A percentile compares a stretch with the other conserved stretches of the same genome.
These are phyloP conservation scores for Thunnus albacares DNA, from an alignment of 2,797 vertebrate genomes.

Conservation along the genomic window DNA sequence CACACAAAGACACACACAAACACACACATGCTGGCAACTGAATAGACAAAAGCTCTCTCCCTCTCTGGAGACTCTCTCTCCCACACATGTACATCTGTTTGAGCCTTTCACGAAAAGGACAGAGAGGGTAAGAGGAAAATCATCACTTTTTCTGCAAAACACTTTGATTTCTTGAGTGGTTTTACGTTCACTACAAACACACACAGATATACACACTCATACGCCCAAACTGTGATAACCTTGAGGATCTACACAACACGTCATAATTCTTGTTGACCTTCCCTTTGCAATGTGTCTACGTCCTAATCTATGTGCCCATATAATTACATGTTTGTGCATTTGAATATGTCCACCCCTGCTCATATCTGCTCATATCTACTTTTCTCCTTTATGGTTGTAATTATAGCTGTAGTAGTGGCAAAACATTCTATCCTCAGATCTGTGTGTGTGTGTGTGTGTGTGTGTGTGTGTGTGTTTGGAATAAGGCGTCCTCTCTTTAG, in stretches of 20 bases:
- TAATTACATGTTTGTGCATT: conserved; percentile 64
- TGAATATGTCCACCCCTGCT: conserved; percentile 37
- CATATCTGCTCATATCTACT: conserved; percentile 48
- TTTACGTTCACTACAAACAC: conserved; percentile 12
- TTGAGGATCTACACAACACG: conserved; percentile 39
- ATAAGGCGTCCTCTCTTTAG: conserved; percentile 42
- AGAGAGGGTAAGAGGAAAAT: conserved; percentile 35
- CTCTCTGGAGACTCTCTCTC: conserved; percentile 22
- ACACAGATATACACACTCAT: background rate
- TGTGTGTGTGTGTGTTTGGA: conserved; percentile 45
- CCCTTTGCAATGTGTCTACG: conserved; percentile 17
- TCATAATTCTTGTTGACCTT: conserved; percentile 63
- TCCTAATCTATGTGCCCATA: conserved; percentile 46
- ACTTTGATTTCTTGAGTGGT: conserved; percentile 36
- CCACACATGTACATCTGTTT: background rate
- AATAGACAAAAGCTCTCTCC: conserved; percentile 36
- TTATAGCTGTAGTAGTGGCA: conserved; percentile 54
- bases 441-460: conserved; percentile 12
- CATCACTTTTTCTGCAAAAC: conserved; percentile 30
- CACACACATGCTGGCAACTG: conserved; percentile 10
- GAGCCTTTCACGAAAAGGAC: conserved; percentile 33
- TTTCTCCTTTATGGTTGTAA: conserved; percentile 58
- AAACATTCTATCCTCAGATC: conserved; percentile 52
- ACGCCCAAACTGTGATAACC: conserved; percentile 44
- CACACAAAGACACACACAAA: conserved; percentile 14